Evolutionary conservation across 2,113 vertebrate genomes (phyloP).

Genomic region (Bungarus multicinctus): DNA sequence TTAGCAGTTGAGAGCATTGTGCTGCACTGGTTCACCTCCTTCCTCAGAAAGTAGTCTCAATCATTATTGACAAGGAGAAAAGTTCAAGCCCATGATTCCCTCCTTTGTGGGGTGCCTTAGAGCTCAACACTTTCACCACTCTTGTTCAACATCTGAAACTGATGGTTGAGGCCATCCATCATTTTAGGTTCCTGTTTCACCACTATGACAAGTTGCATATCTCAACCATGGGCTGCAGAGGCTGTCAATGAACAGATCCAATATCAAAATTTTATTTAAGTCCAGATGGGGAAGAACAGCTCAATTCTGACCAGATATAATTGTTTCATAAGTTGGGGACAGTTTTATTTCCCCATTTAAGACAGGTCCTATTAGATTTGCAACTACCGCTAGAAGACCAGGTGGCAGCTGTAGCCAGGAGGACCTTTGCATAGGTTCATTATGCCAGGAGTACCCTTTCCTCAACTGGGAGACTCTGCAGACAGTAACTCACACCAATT

Average conservation of each 20-base stretch:
- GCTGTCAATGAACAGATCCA: neutral
- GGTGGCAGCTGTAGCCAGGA: neutral
- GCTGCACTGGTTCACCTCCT: neutral
- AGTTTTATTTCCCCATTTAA: neutral
- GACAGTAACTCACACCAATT: neutral
- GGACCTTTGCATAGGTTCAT: neutral
- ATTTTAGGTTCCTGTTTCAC: neutral
- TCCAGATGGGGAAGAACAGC: neutral
- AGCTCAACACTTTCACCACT: too few relatives aligned
- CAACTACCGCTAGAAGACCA: neutral
- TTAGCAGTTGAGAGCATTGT: neutral
- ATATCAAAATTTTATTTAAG: neutral
- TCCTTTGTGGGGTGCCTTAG: neutral
- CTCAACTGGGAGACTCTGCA: neutral
- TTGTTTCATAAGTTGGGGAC: neutral
- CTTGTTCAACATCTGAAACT: neutral
- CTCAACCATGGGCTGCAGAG: neutral
- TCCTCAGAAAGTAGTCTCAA: neutral
- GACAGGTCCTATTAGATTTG: neutral
- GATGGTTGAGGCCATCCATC: neutral
- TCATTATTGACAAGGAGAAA: neutral
- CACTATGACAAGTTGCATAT: neutral
- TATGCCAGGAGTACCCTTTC: neutral
- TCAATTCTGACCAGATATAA: neutral
- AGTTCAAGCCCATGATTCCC: neutral